Base-by-base conservation (phyloP, 2,797 vertebrate species). In the Varecia variegata region DNA sequence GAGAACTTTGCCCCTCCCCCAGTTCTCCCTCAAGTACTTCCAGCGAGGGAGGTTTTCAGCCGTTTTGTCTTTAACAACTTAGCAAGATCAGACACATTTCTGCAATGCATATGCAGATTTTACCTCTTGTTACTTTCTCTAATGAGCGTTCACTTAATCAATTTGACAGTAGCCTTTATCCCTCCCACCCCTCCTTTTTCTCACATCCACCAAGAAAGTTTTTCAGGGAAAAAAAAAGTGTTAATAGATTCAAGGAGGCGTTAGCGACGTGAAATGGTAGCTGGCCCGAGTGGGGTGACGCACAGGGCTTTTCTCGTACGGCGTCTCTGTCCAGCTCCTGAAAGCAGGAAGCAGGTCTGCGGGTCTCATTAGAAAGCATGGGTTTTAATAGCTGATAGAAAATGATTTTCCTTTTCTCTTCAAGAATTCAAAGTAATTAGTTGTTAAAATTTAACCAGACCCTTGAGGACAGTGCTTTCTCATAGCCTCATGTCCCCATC, bases 131-230 rank as follows among this genome's bases (percentile, higher is more conserved):
- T 98, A 97, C 98, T 98, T 97, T 98, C 98, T 98, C 98, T 99
- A 99, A 99, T 98, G 98, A 99, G 98, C 97, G 96, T 98, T 99
- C 98, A 98, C 98, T 99, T 98, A 98, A 99, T 99, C 98, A 99
- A 95, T 98, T 97, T 99, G 98, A 99, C 98, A 99, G 98, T 98
- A 71, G 98, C 98, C 97, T 98, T 98, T 99, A 98, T 98, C 97
- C 47, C 92, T 95, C 50, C 7, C 40, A 32, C 25, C 43, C 1
- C 5, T 11, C 43, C 43, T 21, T n/a, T 9, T 89, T 98, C 90
- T 98, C n/a, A 77, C 87, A 97, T 97, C 97, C 98, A 98, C 97
- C 96, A 98, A 98, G 98, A 98, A 98, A 98, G 98, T 97, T 98
- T 98, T 98, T 98, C 98, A 98, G 97, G 97, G 1, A 0, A 11